These are phyloP conservation scores for Probosciger aterrimus DNA, from an alignment of 2,113 vertebrate species.

Conservation along the genomic window DNA sequence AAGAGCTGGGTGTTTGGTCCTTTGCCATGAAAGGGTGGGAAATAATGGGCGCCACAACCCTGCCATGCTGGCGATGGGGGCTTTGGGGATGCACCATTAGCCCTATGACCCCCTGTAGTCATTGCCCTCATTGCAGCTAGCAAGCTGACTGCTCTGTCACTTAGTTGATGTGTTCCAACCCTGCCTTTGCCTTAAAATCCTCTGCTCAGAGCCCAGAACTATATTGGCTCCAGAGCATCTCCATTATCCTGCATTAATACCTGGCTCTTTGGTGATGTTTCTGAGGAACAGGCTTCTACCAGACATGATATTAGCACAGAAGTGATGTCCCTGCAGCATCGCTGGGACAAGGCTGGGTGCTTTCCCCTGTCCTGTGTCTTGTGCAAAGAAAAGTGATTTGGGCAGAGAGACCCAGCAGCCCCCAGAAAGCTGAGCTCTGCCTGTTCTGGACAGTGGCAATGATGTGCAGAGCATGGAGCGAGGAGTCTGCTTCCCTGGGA, in stretches of 20 bases:
- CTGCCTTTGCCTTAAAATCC: not conserved
- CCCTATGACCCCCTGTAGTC: accelerated
- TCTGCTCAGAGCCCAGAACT: not conserved
- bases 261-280: not conserved
- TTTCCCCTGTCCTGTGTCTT: not conserved
- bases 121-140: accelerated
- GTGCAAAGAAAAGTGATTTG: not conserved
- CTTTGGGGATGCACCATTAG: accelerated
- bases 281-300: not conserved
- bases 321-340: not conserved
- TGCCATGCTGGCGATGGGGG: not conserved
- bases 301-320: not conserved
- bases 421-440: not conserved
- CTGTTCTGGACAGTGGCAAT: accelerated
- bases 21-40: not conserved
- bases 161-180: not conserved
- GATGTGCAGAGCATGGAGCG: no score
- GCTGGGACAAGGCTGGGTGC: not conserved
- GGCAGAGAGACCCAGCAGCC: not conserved
- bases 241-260: accelerated
- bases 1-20: not conserved
- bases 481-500: not conserved
- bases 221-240: not conserved
- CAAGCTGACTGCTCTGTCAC: not conserved
- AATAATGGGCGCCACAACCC: accelerated